A percentile compares a stretch with the other conserved stretches of the same genome.
These are phyloP conservation scores for Peromyscus melanophrys DNA, from an alignment of 2,797 vertebrate species.

Conservation along the genomic window DNA sequence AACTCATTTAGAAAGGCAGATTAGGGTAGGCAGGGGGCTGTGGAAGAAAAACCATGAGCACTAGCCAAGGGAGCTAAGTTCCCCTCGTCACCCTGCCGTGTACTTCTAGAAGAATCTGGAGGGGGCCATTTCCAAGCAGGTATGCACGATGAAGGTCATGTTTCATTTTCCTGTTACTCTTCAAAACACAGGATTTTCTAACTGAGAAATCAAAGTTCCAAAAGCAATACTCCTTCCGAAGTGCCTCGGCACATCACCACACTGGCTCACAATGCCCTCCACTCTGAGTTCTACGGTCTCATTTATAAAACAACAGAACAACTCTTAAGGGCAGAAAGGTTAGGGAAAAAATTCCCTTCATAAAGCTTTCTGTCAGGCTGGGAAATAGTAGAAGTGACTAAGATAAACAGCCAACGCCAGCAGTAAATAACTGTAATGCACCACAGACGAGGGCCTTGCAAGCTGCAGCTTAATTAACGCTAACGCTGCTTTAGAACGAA, in stretches of 20 bases:
- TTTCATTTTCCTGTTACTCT: not conserved
- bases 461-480: conserved; percentile 18
- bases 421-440: conserved; percentile 2
- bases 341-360: not conserved
- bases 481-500: not conserved
- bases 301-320: conserved; percentile 1
- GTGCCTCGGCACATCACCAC: not conserved
- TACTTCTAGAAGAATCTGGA: conserved; percentile 38
- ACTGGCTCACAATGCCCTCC: too few species aligned
- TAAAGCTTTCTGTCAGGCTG: conserved; percentile 30
- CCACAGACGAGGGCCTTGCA: not conserved
- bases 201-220: conserved; percentile 34
- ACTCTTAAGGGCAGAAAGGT: conserved; percentile 26
- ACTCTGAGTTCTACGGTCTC: not conserved
- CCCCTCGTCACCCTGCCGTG: not conserved
- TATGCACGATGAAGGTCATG: not conserved
- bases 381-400: conserved; percentile 7
- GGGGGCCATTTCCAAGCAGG: not conserved
- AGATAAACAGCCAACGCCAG: not conserved
- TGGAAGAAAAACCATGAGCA: not conserved
- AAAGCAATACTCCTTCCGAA: not conserved
- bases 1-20: conserved; percentile 78
- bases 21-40: conserved; percentile 19
- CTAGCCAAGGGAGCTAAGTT: not conserved
- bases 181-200: conserved; percentile 35